Evolutionary conservation across 2,113 vertebrate genomes (phyloP), one percentile per base, ranked within the genome.

Genomic region (Spea bombifrons): DNA sequence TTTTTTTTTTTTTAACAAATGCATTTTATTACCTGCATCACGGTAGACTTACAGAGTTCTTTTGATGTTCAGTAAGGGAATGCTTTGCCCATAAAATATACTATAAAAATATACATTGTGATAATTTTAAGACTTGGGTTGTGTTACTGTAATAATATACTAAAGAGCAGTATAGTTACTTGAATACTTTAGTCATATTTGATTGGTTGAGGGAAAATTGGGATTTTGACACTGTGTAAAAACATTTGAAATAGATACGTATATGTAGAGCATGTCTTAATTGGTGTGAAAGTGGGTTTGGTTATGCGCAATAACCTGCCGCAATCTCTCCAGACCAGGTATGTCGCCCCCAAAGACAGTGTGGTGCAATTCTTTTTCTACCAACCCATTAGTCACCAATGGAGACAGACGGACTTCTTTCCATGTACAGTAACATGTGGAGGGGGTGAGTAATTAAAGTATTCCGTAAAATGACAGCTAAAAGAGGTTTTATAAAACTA

Each of bases 281-380:
- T 59, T 5, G 15, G 55, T 13, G 12, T 59, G 4, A 59, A 13
- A 59, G 15, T 59, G 10, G 8, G 4, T 59, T 12, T 59, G 7
- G 43, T 46, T 7, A 69, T 1, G 5, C 10, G 43, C n/a, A 57
- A 46, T 66, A 12, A 68, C n/a, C 5, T 52, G 4, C 83, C 72
- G 52, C 84, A 84, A 71, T 87, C 84, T 87, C 76, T 88, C 75
- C 85, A 98, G 96, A 90, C 94, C 85, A 95, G 93, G 89, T 94
- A 93, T 66, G 91, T 86, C 0, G 90, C 85, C 67, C 84, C 91
- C 15, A 94, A 90, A 83, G 95, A 96, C 85, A 96, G 94, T 0
- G 81, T 92, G 75, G 89, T 96, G 80, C 96, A 97, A 76, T 98
- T 96, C 89, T 91, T 94, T 59, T 95, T 94, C 82, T 94, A 94